phyloP scores from a whole-genome alignment of 2,888 invertebrate species.

The Zygaena filipendulae region DNA sequence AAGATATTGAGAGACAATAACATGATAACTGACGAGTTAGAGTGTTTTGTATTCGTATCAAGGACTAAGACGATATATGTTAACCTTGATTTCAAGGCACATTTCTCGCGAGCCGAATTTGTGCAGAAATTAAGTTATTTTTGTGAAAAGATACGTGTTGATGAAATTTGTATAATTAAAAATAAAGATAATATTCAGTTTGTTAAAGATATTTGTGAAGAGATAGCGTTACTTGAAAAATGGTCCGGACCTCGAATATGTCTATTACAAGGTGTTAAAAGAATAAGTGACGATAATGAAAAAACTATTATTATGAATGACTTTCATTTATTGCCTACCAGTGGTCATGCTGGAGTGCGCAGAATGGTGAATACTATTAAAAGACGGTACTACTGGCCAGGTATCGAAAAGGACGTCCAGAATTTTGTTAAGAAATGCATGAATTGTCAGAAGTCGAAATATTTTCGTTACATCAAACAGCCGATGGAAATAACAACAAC shows the following conservation, averaged over 20 bases:
- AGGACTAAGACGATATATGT: constrained; percentile 13
- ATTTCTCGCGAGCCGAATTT: constrained; percentile 16
- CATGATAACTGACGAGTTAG: constrained; percentile 2
- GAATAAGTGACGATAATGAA: not conserved
- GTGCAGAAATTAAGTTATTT: constrained; percentile 13
- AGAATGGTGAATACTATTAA: too few species aligned
- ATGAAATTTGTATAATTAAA: constrained; percentile 12
- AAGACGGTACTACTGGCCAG: too few species aligned
- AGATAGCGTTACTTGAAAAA: constrained; percentile 8
- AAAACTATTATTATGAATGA: constrained; percentile 1
- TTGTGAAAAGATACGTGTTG: constrained; percentile 10
- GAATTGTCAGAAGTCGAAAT: too few species aligned
- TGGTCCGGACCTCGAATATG: constrained; percentile 17
- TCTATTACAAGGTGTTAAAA: constrained; percentile 10
- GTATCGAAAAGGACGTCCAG: too few species aligned
- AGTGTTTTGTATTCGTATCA: constrained; percentile 8
- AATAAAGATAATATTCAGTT: constrained; percentile 11
- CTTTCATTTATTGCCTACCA: constrained; percentile 3
- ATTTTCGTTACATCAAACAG: too few species aligned
- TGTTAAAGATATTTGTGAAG: constrained; percentile 12
- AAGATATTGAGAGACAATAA: constrained; percentile 2
- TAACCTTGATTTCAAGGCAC: constrained; percentile 13
- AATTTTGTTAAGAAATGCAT: too few species aligned
- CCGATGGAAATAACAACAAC: too few species aligned
- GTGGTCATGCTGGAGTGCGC: not conserved